phyloP scores from a whole-genome alignment of 2,113 vertebrate species.

The Heterocephalus glaber region DNA sequence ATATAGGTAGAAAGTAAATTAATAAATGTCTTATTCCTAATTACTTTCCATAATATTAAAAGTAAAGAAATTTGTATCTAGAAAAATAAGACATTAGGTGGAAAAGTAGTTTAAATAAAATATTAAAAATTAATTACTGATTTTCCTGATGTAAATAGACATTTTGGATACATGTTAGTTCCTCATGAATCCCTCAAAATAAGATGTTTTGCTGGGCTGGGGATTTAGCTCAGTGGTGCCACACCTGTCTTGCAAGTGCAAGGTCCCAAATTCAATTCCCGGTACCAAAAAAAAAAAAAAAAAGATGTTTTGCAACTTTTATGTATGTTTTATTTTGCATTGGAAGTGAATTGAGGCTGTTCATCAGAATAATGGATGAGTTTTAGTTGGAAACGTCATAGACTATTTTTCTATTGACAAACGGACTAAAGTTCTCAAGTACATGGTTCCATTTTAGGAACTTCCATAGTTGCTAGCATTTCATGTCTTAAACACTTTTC shows the following conservation, averaged over 20 bases:
- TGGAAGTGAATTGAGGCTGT: background rate
- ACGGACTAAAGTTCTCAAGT: background rate
- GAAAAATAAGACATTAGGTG: background rate
- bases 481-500: background rate
- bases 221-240: no score
- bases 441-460: background rate
- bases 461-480: background rate
- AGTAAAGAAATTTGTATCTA: background rate
- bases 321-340: background rate
- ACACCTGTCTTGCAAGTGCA: no score
- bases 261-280: no score
- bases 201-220: background rate
- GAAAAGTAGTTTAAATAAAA: background rate
- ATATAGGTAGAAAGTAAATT: background rate
- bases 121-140: background rate
- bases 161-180: background rate
- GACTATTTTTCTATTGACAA: background rate
- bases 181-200: background rate
- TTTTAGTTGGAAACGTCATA: background rate
- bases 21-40: constrained; percentile 24
- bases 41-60: background rate
- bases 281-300: no score
- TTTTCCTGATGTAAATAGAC: background rate
- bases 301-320: background rate
- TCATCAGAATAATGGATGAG: background rate